phyloP scores from a whole-genome alignment of 1,140 invertebrate genomes.

The Drosophila bifasciata region DNA sequence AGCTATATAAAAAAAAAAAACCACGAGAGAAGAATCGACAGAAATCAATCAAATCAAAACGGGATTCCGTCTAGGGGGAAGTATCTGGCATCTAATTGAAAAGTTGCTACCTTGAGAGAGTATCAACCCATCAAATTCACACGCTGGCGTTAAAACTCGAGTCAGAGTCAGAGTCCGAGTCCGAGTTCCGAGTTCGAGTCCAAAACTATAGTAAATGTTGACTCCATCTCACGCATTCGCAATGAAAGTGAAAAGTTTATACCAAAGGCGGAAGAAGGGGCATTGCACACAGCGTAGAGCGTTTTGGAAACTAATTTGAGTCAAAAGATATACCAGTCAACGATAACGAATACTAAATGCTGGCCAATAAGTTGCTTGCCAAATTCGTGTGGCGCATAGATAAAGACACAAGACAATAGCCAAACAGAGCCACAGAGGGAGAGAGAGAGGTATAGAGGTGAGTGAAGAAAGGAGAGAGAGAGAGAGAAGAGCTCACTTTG shows the following conservation, averaged over 20 bases:
- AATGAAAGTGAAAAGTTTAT: constrained; percentile 70
- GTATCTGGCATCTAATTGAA: constrained; percentile 48
- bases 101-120: constrained; percentile 35
- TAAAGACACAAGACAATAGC: constrained; percentile 59
- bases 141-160: constrained; percentile 65
- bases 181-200: not conserved
- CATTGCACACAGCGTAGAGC: constrained; percentile 31
- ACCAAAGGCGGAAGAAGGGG: constrained; percentile 18
- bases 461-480: too few species aligned
- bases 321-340: constrained; percentile 23
- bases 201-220: too few species aligned
- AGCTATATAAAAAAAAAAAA: constrained; percentile 9
- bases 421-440: constrained; percentile 11
- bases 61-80: constrained; percentile 13
- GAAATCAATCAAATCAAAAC: constrained; percentile 25
- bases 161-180: not conserved
- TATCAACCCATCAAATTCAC: constrained; percentile 56
- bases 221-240: constrained; percentile 58
- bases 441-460: not conserved
- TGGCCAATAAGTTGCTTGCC: constrained; percentile 40
- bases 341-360: constrained; percentile 37
- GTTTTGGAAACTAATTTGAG: constrained; percentile 45
- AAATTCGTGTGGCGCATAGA: constrained; percentile 58
- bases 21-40: constrained; percentile 27
- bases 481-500: too few species aligned